Conservation (phyloP, 2,113 vertebrate genomes). For the Amblyornis subalaris region DNA sequence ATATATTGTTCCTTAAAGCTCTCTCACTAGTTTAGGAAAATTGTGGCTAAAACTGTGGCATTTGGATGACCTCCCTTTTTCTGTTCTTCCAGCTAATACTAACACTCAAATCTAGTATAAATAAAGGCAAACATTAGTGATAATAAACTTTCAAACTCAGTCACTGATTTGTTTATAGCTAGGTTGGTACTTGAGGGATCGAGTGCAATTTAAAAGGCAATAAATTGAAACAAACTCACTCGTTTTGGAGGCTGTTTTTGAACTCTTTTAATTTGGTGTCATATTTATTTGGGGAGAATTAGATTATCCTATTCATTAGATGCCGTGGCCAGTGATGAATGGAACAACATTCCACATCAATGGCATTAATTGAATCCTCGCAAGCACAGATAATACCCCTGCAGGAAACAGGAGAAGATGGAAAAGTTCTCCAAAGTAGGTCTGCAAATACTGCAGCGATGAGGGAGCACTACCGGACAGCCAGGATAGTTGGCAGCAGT, state of each 20-base stretch:
- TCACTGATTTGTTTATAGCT: constrained; percentile 22
- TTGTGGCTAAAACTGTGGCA: neutral
- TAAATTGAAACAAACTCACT: constrained; percentile 49
- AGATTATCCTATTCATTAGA: constrained; percentile 62
- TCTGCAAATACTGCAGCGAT: constrained; percentile 14
- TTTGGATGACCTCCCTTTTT: constrained; percentile 50
- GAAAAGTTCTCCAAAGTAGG: constrained; percentile 49
- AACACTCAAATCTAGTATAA: constrained; percentile 41
- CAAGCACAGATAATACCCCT: constrained; percentile 50
- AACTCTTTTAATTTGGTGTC: constrained; percentile 65
- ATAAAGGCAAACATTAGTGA: constrained; percentile 30
- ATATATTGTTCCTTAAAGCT: neutral
- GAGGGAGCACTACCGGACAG: neutral
- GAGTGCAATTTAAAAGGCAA: constrained; percentile 41
- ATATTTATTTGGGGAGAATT: constrained; percentile 58
- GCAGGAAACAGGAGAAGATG: constrained; percentile 53
- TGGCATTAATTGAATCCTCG: constrained; percentile 59
- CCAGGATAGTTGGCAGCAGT: neutral
- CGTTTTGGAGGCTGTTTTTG: constrained; percentile 51
- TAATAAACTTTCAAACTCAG: constrained; percentile 26
- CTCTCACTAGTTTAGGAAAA: constrained; percentile 1
- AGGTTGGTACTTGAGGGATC: constrained; percentile 36
- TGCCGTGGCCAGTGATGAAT: constrained; percentile 53
- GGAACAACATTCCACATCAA: constrained; percentile 44
- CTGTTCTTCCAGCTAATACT: constrained; percentile 26